These are phyloP conservation scores for Sicus ferrugineus DNA, from an alignment of 2,888 invertebrate genomes.

Conservation along the genomic window DNA sequence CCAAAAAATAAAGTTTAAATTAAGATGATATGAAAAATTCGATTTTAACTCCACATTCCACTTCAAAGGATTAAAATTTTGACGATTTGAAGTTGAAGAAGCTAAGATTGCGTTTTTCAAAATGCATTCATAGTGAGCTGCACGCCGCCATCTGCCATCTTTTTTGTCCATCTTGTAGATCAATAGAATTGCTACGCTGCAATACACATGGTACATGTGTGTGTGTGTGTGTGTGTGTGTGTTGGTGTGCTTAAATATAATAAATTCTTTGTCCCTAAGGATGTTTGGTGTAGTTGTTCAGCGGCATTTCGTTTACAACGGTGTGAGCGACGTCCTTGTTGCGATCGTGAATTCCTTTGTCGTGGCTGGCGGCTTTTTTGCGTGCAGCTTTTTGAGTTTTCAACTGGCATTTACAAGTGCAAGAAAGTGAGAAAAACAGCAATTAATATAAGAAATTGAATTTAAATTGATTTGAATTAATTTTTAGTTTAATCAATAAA, in stretches of 20 bases:
- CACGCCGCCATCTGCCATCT: too few relatives aligned
- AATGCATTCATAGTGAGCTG: too few relatives aligned
- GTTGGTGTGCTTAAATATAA: not conserved
- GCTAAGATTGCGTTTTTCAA: too few relatives aligned
- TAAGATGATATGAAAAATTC: too few relatives aligned
- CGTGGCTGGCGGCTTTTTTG: constrained; percentile 59
- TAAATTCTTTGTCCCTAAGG: constrained; percentile 52
- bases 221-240: not conserved
- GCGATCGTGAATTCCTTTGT: constrained; percentile 58
- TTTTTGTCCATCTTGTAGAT: constrained; percentile 5
- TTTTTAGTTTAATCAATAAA: not conserved
- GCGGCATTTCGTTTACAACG: constrained; percentile 59
- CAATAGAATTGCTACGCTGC: constrained; percentile 5
- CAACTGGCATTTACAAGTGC: constrained; percentile 48
- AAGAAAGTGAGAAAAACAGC: constrained; percentile 19
- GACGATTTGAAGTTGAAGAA: too few relatives aligned
- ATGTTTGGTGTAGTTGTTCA: constrained; percentile 63
- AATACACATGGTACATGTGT: not conserved
- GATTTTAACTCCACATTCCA: too few relatives aligned
- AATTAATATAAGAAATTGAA: constrained; percentile 6
- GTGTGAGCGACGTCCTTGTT: constrained; percentile 59
- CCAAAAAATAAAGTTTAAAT: too few relatives aligned
- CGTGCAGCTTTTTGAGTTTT: constrained; percentile 64
- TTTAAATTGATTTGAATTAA: not conserved
- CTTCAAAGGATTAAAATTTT: too few relatives aligned